phyloP scores from a whole-genome alignment of 2,113 vertebrate genomes.

The Stigmatopora nigra region DNA sequence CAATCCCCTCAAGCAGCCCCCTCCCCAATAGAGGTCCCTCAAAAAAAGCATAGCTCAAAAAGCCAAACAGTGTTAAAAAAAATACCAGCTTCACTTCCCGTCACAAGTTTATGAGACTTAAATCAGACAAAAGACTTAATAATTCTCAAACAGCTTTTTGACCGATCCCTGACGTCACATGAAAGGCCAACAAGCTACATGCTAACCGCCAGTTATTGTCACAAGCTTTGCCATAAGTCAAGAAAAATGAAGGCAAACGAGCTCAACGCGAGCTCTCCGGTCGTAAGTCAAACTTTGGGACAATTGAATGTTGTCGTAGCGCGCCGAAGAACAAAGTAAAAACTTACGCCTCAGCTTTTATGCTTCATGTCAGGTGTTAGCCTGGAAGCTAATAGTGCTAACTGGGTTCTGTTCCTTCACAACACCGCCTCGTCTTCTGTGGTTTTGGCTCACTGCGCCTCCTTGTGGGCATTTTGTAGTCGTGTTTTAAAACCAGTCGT shows the following conservation, averaged over 20 bases:
- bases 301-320: neutral
- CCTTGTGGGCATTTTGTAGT: neutral
- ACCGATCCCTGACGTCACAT: neutral
- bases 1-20: neutral
- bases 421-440: conserved; percentile 32
- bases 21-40: neutral
- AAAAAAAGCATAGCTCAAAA: too few species aligned
- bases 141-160: neutral
- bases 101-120: too few species aligned
- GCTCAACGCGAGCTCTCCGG: neutral
- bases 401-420: conserved; percentile 14
- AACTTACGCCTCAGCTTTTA: conserved; percentile 55
- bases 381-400: conserved; percentile 33
- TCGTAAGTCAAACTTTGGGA: neutral
- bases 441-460: conserved; percentile 2
- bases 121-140: neutral
- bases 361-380: conserved; percentile 39
- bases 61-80: too few species aligned
- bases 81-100: too few species aligned
- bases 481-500: neutral
- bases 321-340: neutral
- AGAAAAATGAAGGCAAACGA: too few species aligned
- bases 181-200: conserved; percentile 6
- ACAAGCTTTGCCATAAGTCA: neutral
- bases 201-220: neutral